phyloP scores from a whole-genome alignment of 1,140 invertebrate species.

The Pseudobourletiella spinata region DNA sequence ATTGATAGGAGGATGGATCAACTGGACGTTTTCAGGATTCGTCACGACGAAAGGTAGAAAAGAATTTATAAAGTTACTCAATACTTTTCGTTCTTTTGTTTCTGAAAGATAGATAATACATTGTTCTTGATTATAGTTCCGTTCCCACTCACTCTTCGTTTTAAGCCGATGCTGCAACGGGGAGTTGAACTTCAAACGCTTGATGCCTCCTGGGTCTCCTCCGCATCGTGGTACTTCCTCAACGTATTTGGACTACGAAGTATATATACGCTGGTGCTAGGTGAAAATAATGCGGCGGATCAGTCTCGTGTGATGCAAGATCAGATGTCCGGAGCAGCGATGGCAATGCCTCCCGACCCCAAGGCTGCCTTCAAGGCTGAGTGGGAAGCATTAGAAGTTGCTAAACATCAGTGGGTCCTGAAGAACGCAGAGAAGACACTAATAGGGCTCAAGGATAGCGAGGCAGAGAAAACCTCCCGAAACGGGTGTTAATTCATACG shows the following conservation, averaged over 20 bases:
- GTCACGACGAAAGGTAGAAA: slow-evolving; percentile 66
- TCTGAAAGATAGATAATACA: too few relatives aligned
- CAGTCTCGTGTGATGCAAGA: slow-evolving; percentile 95
- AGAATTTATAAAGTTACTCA: background rate
- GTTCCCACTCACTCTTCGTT: slow-evolving; percentile 92
- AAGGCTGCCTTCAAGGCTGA: slow-evolving; percentile 98
- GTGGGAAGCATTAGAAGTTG: slow-evolving; percentile 97
- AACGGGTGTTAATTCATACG: too few relatives aligned
- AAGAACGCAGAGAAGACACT: slow-evolving; percentile 63
- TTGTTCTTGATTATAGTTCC: slow-evolving; percentile 91
- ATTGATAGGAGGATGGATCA: slow-evolving; percentile 98
- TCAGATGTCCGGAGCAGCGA: slow-evolving; percentile 86
- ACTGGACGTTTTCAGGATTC: slow-evolving; percentile 99
- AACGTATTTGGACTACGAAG: slow-evolving; percentile 98
- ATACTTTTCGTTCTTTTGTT: slow-evolving; percentile 85
- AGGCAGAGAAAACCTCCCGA: too few relatives aligned
- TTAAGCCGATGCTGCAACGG: slow-evolving; percentile 98
- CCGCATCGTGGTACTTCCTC: slow-evolving; percentile 99
- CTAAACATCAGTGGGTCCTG: slow-evolving; percentile 83
- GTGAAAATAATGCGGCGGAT: slow-evolving; percentile 98
- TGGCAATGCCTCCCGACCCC: slow-evolving; percentile 94
- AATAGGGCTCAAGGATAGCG: too few relatives aligned
- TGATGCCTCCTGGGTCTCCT: slow-evolving; percentile 99
- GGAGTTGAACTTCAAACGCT: slow-evolving; percentile 90
- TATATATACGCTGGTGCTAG: slow-evolving; percentile 94